phyloP scores from a whole-genome alignment of 2,888 invertebrate genomes.

The Yponomeuta evonymella region DNA sequence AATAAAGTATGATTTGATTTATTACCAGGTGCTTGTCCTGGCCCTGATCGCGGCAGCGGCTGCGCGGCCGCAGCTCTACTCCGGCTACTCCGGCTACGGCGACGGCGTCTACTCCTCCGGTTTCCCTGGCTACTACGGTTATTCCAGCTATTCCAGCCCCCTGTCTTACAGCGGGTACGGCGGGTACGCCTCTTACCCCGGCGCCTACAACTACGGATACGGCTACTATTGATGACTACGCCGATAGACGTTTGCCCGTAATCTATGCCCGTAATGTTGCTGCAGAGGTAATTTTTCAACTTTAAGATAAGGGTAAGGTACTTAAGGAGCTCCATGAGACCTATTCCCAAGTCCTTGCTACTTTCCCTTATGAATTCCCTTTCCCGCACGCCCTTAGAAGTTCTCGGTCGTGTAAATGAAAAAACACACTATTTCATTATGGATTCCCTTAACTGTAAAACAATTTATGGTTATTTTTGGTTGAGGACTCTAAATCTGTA shows the following conservation, averaged over 20 bases:
- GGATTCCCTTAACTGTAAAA: too few species aligned
- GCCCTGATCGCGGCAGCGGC: constrained; percentile 62
- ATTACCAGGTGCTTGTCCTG: constrained; percentile 56
- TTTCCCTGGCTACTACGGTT: constrained; percentile 54
- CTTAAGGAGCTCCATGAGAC: too few species aligned
- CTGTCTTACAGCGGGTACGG: constrained; percentile 48
- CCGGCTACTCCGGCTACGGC: constrained; percentile 22
- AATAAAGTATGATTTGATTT: background rate
- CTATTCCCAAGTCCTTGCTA: too few species aligned
- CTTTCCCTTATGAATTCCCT: too few species aligned
- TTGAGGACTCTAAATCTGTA: too few species aligned
- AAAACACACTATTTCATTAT: too few species aligned
- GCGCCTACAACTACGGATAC: constrained; percentile 55
- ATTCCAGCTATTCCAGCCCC: constrained; percentile 56
- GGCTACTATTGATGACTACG: constrained; percentile 38
- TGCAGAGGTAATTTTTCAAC: too few species aligned
- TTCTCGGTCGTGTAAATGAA: too few species aligned
- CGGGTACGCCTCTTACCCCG: constrained; percentile 47
- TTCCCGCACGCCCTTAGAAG: too few species aligned
- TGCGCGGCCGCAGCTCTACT: constrained; percentile 62
- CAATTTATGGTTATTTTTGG: too few species aligned
- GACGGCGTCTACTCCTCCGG: constrained; percentile 25
- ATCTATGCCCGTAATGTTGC: too few species aligned
- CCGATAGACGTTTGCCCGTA: background rate
- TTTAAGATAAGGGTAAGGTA: too few species aligned